Evolutionary conservation across 30 jellyfish, hydroid and myxozoan genomes (phyloP).

Genomic region (Rhopilema esculentum): DNA sequence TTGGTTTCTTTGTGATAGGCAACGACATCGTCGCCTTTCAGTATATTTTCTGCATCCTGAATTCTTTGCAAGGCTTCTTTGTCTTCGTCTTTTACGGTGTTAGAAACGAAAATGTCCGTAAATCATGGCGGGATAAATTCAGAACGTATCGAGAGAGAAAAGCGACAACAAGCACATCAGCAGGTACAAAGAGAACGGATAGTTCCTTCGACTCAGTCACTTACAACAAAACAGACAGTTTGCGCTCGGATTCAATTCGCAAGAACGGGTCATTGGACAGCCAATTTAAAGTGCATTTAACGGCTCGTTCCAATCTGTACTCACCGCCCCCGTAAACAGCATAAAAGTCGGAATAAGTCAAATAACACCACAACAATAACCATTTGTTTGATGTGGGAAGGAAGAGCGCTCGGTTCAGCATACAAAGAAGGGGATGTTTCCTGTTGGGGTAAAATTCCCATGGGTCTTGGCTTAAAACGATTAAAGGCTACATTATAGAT

Average conservation of each 20-base stretch:
- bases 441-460: background rate
- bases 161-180: conserved; percentile 19
- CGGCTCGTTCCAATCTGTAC: conserved; percentile 53
- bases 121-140: conserved; percentile 73
- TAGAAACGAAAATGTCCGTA: conserved; percentile 83
- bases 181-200: conserved; percentile 66
- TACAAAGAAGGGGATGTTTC: background rate
- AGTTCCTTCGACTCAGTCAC: conserved; percentile 67
- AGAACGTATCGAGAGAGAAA: conserved; percentile 9
- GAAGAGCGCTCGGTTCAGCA: background rate
- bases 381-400: background rate
- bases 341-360: background rate
- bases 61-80: conserved; percentile 82
- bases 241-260: conserved; percentile 26
- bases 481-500: background rate
- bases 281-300: conserved; percentile 24
- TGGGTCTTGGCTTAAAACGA: background rate
- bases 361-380: background rate
- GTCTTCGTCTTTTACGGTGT: conserved; percentile 79
- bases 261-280: conserved; percentile 31
- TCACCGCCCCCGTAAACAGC: conserved; percentile 27
- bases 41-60: conserved; percentile 85
- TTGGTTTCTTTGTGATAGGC: conserved; percentile 81
- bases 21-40: conserved; percentile 79
- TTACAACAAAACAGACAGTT: conserved; percentile 60